phyloP scores from a whole-genome alignment of 2,888 invertebrate species.

The Cephus pygmeus region DNA sequence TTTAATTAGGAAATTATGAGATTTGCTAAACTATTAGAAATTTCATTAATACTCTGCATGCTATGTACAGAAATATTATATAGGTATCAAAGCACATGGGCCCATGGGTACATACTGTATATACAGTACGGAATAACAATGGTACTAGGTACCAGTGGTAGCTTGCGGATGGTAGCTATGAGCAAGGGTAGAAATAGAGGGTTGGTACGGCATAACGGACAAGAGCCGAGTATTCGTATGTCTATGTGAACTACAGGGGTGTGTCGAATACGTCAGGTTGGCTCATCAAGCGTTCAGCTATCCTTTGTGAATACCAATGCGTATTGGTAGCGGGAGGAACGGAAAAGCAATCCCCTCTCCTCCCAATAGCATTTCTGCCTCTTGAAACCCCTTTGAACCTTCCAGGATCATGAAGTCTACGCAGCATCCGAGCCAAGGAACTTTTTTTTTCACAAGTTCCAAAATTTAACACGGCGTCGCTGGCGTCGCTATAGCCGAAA shows the following conservation, averaged over 20 bases:
- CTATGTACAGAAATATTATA: neutral
- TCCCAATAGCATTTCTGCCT: constrained; percentile 16
- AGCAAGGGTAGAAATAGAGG: neutral
- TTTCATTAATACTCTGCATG: neutral
- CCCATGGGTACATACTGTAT: neutral
- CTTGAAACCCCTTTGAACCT: neutral
- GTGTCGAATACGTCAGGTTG: constrained; percentile 39
- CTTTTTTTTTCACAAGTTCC: neutral
- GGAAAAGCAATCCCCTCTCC: constrained; percentile 11
- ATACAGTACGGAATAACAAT: neutral
- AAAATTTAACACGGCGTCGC: neutral
- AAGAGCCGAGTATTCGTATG: neutral
- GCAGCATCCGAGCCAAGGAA: neutral
- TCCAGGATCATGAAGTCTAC: neutral
- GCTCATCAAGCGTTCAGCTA: constrained; percentile 50
- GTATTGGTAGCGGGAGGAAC: neutral
- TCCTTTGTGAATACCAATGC: constrained; percentile 55
- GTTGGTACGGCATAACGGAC: neutral
- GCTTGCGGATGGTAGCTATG: neutral
- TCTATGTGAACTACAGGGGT: neutral
- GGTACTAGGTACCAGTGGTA: neutral
- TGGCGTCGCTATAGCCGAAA: neutral
- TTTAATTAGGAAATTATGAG: neutral
- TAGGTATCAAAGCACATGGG: neutral
- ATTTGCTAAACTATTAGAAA: neutral